Conservation (phyloP, 2,797 vertebrate genomes). For the Parambassis ranga region DNA sequence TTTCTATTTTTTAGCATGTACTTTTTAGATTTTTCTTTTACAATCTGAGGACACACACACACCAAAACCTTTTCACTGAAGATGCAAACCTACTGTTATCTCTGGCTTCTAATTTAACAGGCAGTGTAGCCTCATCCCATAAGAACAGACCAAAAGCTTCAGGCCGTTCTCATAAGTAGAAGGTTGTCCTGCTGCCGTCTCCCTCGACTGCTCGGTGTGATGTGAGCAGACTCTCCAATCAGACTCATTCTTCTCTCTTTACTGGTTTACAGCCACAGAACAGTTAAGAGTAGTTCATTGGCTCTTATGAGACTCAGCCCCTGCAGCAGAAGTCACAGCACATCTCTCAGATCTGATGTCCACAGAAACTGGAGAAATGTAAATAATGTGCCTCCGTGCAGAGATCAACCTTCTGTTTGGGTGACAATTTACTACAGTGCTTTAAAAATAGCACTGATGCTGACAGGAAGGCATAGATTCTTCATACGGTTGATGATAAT, state of each 20-base stretch:
- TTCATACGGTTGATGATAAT: no score
- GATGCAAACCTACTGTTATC: no score
- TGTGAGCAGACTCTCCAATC: constrained; percentile 14
- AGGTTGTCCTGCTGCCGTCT: neutral
- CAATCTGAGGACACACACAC: no score
- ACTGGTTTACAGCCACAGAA: constrained; percentile 31
- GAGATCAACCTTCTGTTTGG: neutral
- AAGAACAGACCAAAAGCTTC: neutral
- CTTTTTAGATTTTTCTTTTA: no score
- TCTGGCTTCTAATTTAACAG: neutral
- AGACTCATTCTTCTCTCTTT: constrained; percentile 27
- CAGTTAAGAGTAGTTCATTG: constrained; percentile 35
- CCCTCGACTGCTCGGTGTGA: constrained; percentile 3
- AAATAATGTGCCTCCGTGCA: neutral
- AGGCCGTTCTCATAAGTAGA: constrained; percentile 3
- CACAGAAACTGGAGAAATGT: neutral
- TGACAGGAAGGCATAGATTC: no score
- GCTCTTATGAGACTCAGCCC: constrained; percentile 16
- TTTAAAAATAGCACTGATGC: no score
- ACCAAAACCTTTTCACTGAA: no score
- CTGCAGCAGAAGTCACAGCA: constrained; percentile 19
- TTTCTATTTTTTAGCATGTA: no score
- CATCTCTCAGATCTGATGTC: constrained; percentile 19
- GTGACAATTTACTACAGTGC: no score
- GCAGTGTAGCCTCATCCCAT: neutral